These are phyloP conservation scores for Andrena minutula DNA, from an alignment of 2,888 invertebrate species.

Conservation along the genomic window DNA sequence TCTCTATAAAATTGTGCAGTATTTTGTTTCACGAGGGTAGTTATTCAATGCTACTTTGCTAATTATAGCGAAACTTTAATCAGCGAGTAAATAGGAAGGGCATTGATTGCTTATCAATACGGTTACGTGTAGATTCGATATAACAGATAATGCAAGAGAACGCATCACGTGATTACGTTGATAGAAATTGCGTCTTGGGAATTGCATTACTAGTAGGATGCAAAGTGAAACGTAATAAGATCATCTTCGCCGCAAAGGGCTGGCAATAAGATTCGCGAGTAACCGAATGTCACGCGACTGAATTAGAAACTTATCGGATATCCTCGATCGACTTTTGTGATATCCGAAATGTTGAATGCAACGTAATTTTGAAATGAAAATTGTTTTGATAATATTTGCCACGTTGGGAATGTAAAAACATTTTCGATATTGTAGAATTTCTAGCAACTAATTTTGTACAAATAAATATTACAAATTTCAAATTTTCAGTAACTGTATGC, in stretches of 20 bases:
- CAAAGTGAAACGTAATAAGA: conserved; percentile 36
- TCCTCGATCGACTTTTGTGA: neutral
- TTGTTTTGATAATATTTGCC: neutral
- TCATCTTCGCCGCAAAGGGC: conserved; percentile 10
- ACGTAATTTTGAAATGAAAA: neutral
- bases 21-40: neutral
- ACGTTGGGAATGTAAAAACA: neutral
- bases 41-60: too few relatives aligned
- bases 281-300: conserved; percentile 8
- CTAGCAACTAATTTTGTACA: too few relatives aligned
- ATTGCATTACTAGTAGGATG: conserved; percentile 13
- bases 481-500: neutral
- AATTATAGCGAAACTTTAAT: neutral
- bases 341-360: neutral
- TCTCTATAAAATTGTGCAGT: neutral
- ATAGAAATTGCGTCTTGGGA: conserved; percentile 34
- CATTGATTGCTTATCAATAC: neutral
- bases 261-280: conserved; percentile 13
- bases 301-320: conserved; percentile 32
- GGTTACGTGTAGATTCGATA: neutral
- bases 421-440: neutral
- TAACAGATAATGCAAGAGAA: neutral
- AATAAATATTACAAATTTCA: neutral
- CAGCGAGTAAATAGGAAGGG: neutral
- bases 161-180: neutral